Evolutionary conservation across 2,888 invertebrate genomes (phyloP).

Genomic region (Apamea anceps): DNA sequence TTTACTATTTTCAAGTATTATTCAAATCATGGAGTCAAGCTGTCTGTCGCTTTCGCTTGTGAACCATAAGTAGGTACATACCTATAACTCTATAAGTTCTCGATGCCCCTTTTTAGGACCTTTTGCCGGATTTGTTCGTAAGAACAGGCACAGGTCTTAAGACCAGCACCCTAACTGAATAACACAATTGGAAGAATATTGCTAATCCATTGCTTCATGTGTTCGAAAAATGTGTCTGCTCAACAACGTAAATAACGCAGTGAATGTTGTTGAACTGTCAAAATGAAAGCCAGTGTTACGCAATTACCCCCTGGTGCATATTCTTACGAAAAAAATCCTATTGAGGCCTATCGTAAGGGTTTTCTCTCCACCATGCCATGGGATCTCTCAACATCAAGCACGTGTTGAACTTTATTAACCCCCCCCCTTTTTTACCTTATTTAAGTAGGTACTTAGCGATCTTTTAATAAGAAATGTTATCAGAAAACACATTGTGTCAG

Average conservation of each 20-base stretch:
- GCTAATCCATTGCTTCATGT: too few species aligned
- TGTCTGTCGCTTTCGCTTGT: slow-evolving; percentile 29
- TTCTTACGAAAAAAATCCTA: not conserved
- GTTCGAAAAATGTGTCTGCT: too few species aligned
- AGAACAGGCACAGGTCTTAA: not conserved
- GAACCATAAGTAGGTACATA: not conserved
- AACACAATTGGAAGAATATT: too few species aligned
- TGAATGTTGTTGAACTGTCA: too few species aligned
- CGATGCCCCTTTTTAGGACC: not conserved
- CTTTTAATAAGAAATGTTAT: not conserved
- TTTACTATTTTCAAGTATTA: slow-evolving; percentile 36
- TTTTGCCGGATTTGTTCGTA: not conserved
- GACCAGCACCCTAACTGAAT: too few species aligned
- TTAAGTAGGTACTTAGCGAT: too few species aligned
- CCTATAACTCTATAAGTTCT: not conserved
- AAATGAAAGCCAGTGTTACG: too few species aligned
- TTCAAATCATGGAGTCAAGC: slow-evolving; percentile 27
- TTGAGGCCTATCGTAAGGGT: not conserved
- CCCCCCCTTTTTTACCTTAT: too few species aligned
- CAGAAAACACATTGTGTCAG: not conserved
- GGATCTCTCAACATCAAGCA: not conserved
- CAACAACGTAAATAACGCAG: too few species aligned
- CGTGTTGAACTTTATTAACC: not conserved
- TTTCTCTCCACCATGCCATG: not conserved
- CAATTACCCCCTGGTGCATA: too few species aligned